Conservation (phyloP, 2,888 invertebrate genomes). For the Eupithecia inturbata region DNA sequence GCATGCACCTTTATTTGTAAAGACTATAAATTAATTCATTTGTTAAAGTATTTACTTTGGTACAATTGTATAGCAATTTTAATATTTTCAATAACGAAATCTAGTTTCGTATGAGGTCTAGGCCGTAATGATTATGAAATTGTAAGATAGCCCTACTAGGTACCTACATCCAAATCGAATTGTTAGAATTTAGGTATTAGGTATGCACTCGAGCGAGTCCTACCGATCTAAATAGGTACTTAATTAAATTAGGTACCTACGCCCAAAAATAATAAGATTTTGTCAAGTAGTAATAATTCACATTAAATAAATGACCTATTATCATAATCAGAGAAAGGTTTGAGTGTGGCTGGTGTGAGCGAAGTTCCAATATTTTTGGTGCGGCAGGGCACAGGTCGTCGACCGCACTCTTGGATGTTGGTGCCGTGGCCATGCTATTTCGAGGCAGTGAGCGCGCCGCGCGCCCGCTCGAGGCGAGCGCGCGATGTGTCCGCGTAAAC, state of each 20-base stretch:
- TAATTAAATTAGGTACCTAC: too few species aligned
- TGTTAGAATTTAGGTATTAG: background rate
- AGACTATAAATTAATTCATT: background rate
- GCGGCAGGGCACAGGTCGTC: slow-evolving; percentile 77
- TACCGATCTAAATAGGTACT: background rate
- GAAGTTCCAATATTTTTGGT: slow-evolving; percentile 79
- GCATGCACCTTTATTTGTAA: background rate
- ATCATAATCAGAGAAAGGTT: slow-evolving; percentile 67
- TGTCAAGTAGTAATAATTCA: background rate
- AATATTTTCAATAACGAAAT: background rate
- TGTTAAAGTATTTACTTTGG: background rate
- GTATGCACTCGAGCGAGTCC: background rate
- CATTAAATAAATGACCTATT: slow-evolving; percentile 54
- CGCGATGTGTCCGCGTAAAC: slow-evolving; percentile 76
- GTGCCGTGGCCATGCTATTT: slow-evolving; percentile 80
- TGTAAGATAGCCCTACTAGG: background rate
- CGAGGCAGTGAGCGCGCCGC: slow-evolving; percentile 70
- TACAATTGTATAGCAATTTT: background rate
- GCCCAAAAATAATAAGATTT: background rate
- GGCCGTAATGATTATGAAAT: background rate
- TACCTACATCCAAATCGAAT: background rate
- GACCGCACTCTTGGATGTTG: slow-evolving; percentile 77
- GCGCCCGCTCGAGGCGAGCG: slow-evolving; percentile 63
- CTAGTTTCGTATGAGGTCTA: background rate
- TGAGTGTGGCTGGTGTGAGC: slow-evolving; percentile 65